Conservation (phyloP, 1,140 invertebrate species). For the Phocides pigmalion region DNA sequence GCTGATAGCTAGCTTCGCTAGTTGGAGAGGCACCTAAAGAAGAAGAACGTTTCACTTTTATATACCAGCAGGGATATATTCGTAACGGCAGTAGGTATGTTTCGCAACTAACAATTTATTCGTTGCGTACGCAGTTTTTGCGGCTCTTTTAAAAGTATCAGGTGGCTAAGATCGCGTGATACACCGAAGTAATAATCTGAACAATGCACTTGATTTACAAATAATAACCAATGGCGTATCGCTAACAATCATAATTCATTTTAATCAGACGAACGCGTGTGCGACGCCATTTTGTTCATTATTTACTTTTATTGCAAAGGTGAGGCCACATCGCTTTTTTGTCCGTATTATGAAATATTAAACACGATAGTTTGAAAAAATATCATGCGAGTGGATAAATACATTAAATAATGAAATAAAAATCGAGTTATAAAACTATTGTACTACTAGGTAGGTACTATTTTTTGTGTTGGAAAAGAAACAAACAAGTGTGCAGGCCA, state of each 20-base stretch:
- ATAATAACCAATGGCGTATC: conserved; percentile 64
- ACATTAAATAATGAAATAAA: too few species aligned
- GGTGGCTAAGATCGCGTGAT: conserved; percentile 50
- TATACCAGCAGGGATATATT: too few species aligned
- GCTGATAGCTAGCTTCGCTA: too few species aligned
- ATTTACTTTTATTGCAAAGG: conserved; percentile 26
- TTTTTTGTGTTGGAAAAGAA: too few species aligned
- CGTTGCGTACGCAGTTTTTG: conserved; percentile 21
- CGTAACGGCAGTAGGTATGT: too few species aligned
- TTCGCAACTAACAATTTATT: conserved; percentile 17
- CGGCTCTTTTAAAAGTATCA: conserved; percentile 20
- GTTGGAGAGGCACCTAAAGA: too few species aligned
- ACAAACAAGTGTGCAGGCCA: too few species aligned
- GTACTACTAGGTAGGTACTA: too few species aligned
- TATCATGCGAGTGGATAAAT: too few species aligned
- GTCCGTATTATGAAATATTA: conserved; percentile 1
- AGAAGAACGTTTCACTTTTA: too few species aligned
- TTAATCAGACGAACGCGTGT: conserved; percentile 52
- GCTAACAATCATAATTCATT: conserved; percentile 60
- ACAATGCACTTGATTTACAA: conserved; percentile 67
- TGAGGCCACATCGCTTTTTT: conserved; percentile 17
- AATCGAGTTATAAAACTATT: too few species aligned
- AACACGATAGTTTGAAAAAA: neutral
- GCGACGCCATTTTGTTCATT: conserved; percentile 39
- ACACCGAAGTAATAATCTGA: conserved; percentile 40